phyloP scores from a whole-genome alignment of 2,797 vertebrate genomes.

The Anguilla megastoma region DNA sequence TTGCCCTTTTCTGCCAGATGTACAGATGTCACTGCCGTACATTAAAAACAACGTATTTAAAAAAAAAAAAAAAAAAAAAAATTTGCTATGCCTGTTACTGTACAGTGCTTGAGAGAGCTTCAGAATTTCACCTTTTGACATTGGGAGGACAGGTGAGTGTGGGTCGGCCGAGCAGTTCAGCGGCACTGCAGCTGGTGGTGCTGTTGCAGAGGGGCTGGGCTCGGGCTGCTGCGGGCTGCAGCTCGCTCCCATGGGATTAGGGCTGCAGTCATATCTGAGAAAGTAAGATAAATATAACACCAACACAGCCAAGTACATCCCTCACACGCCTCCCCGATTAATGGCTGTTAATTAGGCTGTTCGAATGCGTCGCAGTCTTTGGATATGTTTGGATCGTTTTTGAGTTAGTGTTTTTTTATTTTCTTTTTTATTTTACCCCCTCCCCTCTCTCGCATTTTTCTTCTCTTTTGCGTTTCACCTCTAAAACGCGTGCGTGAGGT shows the following conservation, averaged over 20 bases:
- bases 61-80: not conserved
- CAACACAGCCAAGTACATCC: not conserved
- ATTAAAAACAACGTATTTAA: not conserved
- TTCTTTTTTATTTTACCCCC: not conserved
- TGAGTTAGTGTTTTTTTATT: not conserved
- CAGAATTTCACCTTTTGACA: not conserved
- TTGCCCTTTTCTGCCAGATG: not conserved
- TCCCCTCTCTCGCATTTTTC: not conserved
- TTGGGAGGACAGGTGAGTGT: not conserved
- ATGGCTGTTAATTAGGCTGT: not conserved
- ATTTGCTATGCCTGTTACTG: not conserved
- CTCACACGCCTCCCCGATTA: not conserved
- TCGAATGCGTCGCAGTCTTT: not conserved
- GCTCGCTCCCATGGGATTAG: not conserved
- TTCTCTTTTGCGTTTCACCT: conserved; percentile 33
- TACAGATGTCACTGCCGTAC: too few relatives aligned
- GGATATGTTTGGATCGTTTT: not conserved
- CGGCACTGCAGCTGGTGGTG: conserved; percentile 45
- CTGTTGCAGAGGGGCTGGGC: conserved; percentile 47
- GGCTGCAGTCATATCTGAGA: not conserved
- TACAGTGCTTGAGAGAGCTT: not conserved
- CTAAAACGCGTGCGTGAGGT: conserved; percentile 12
- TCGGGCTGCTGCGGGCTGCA: not conserved
- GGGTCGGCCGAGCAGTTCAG: conserved; percentile 40
- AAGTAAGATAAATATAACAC: not conserved